Conservation (phyloP, 2,888 invertebrate species). For the Eulithis prunata region DNA sequence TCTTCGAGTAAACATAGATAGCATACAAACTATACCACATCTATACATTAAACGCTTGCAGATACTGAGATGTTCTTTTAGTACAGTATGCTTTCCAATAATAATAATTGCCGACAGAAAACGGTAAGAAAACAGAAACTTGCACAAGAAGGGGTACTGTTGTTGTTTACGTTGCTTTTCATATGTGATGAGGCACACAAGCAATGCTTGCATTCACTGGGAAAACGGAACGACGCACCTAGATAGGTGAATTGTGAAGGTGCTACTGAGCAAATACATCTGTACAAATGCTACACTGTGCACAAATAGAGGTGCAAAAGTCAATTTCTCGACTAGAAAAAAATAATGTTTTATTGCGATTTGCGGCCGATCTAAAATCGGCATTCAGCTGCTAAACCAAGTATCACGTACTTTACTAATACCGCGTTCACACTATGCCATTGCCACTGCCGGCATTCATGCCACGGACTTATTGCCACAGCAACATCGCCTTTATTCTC, state of each 20-base stretch:
- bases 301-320: not conserved
- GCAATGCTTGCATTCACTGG: not conserved
- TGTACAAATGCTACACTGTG: too few relatives aligned
- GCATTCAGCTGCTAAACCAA: too few relatives aligned
- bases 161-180: conserved; percentile 1
- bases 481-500: too few relatives aligned
- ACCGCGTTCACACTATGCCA: too few relatives aligned
- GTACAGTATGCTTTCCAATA: not conserved
- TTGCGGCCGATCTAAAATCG: too few relatives aligned
- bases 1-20: not conserved
- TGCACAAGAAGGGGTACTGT: not conserved
- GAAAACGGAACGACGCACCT: not conserved
- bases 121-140: not conserved
- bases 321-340: not conserved
- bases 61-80: not conserved
- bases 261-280: not conserved
- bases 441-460: too few relatives aligned
- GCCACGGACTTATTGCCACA: too few relatives aligned
- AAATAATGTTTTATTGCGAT: too few relatives aligned
- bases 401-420: too few relatives aligned
- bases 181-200: not conserved
- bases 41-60: not conserved
- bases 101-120: too few relatives aligned
- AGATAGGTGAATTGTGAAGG: not conserved
- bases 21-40: too few relatives aligned